A percentile compares a stretch with the other conserved stretches of the same genome.
phyloP scores from a whole-genome alignment of 2,888 invertebrate species.

The Tenthredo amoena region DNA sequence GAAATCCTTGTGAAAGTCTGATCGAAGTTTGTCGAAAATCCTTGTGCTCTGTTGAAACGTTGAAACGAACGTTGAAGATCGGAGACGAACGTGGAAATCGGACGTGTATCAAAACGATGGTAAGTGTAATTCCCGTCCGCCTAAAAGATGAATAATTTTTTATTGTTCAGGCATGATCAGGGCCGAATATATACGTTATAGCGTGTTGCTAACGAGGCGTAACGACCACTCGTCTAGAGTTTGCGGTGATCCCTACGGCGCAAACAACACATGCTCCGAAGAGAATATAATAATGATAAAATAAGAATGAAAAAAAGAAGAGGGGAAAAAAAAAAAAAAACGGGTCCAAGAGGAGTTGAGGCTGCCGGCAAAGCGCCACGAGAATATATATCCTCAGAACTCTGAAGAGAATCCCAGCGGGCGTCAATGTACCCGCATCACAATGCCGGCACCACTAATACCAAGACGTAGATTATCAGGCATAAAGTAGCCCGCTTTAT shows the following conservation, averaged over 20 bases:
- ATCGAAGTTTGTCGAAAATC: neutral
- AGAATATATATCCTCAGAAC: neutral
- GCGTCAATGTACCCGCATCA: constrained; percentile 15
- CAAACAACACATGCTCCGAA: constrained; percentile 43
- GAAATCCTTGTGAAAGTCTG: too few relatives aligned
- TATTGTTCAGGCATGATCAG: constrained; percentile 10
- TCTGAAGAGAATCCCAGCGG: neutral
- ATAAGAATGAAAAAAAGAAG: neutral
- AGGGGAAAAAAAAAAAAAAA: neutral
- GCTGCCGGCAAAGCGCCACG: neutral
- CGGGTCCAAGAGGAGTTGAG: neutral
- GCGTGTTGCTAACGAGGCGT: constrained; percentile 49
- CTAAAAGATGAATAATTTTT: neutral
- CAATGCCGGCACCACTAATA: neutral
- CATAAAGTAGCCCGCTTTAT: neutral
- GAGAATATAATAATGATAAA: neutral
- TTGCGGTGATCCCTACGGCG: constrained; percentile 21
- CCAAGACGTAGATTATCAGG: neutral
- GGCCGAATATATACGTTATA: constrained; percentile 11
- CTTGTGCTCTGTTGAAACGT: neutral
- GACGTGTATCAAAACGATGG: neutral
- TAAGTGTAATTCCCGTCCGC: neutral
- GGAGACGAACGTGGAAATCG: neutral
- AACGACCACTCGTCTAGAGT: constrained; percentile 38
- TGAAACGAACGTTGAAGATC: neutral